A percentile compares a stretch with the other conserved stretches of the same genome.
Conservation (phyloP, 1,140 invertebrate genomes). For the Drosophila ambigua region DNA sequence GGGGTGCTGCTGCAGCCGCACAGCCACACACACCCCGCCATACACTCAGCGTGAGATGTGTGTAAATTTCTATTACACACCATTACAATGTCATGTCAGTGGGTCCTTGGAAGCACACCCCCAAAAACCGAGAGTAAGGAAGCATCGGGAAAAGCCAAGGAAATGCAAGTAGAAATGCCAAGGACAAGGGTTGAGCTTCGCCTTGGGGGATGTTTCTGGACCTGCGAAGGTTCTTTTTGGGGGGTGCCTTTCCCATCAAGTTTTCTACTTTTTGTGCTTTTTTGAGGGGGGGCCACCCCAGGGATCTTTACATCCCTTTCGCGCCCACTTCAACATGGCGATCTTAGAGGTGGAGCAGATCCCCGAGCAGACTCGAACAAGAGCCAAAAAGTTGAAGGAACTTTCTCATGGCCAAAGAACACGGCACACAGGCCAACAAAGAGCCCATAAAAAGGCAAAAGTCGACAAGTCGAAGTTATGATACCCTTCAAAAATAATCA, state of each 20-base stretch:
- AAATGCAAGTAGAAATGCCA: conserved; percentile 59
- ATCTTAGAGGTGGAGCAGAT: not conserved
- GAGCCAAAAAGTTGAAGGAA: conserved; percentile 14
- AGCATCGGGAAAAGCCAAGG: conserved; percentile 48
- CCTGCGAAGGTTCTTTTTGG: conserved; percentile 29
- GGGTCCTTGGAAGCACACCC: conserved; percentile 81
- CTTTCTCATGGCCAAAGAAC: conserved; percentile 12
- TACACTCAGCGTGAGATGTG: conserved; percentile 62
- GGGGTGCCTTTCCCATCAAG: conserved; percentile 21
- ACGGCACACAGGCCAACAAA: conserved; percentile 1
- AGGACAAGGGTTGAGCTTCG: conserved; percentile 73
- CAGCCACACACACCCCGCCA: conserved; percentile 5
- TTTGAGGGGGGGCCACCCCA: conserved; percentile 19
- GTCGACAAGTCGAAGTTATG: not conserved
- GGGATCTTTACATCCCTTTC: conserved; percentile 1
- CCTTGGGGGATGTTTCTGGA: conserved; percentile 46
- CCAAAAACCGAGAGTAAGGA: conserved; percentile 22
- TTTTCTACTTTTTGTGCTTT: conserved; percentile 1
- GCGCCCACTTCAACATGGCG: not conserved
- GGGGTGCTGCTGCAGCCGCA: conserved; percentile 41
- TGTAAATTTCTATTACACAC: conserved; percentile 64
- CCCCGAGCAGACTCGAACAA: not conserved
- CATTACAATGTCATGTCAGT: conserved; percentile 81
- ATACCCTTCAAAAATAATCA: not conserved
- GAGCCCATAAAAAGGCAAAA: conserved; percentile 1